Base-by-base conservation (phyloP, 2,888 invertebrate genomes). In the Microchrysa polita region DNA sequence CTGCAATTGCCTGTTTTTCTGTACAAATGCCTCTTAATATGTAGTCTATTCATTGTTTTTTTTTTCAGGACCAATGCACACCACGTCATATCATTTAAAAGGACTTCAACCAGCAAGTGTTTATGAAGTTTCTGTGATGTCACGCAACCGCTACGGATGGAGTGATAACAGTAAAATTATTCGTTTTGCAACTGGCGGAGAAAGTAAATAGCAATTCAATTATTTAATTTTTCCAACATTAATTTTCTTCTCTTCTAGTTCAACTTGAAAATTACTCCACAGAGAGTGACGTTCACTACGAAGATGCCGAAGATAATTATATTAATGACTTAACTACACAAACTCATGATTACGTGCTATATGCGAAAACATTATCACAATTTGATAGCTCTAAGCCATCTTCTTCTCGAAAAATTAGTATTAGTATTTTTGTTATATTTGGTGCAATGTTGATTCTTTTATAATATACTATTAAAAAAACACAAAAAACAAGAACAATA, bases 111-210 rank as follows among this genome's bases (percentile, higher is more conserved):
- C 91, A 1, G 90, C 90, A 5, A 91, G 91, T 0, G 88, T 92
- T 0, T 95, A 94, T 79, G 94, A 95, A 84, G 93, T 92, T 0
- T 86, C 91, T 0, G 88, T 94, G 1, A 87, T 90, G n/a, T 92
- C 93, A 0, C 89, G 93, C 81, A 95, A 95, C 83, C 88, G 91
- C 79, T 94, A 91, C 79, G 94, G 95, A n/a, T 93, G 92, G 92
- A 94, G 94, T 78, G 91, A 91, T 78, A 90, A 91, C 0, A 93
- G 93, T 12, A 88, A 90, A 1, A 87, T 92, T 65, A 86, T 93
- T 73, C 89, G 91, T 80, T 94, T 95, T 80, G 90, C 92, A 14
- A 94, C 94, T 0, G 89, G 90, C 67, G 91, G 92, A 27, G 90
- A 90, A 84, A 88, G 93, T 93, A 86, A 81, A 55, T 55, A 2